Conservation (phyloP, 64 coral and sea anemone genomes). For the Dendrophyllia cribrosa region DNA sequence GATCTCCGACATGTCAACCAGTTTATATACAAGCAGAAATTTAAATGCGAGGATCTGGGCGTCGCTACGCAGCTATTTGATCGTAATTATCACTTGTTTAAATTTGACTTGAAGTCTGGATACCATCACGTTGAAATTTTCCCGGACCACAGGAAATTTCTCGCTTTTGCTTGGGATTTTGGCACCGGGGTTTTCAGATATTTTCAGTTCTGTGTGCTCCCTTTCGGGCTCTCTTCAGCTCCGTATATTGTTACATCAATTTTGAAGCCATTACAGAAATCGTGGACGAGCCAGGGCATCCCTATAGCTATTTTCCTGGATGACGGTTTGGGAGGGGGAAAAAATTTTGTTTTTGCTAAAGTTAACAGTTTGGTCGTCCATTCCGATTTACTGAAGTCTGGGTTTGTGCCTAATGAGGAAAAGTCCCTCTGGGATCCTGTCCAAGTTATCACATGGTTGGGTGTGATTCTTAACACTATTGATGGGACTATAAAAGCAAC, state of each 20-base stretch:
- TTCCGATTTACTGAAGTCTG: too few relatives aligned
- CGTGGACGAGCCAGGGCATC: background rate
- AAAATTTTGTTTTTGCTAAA: too few relatives aligned
- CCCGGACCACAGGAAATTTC: background rate
- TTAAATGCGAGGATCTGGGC: conserved; percentile 10
- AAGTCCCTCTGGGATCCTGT: conserved; percentile 24
- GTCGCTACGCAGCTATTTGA: background rate
- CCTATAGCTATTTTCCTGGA: conserved; percentile 35
- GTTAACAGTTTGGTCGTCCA: too few relatives aligned
- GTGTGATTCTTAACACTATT: conserved; percentile 20
- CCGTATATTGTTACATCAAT: conserved; percentile 9
- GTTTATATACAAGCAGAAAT: conserved; percentile 29
- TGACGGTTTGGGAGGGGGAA: too few relatives aligned
- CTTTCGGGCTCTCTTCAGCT: too few relatives aligned
- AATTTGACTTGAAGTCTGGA: background rate
- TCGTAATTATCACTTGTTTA: background rate
- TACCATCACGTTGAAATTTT: conserved; percentile 25
- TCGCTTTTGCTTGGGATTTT: conserved; percentile 56
- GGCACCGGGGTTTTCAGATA: background rate
- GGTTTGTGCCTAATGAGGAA: too few relatives aligned
- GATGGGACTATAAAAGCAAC: conserved; percentile 14
- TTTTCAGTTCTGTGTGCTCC: too few relatives aligned
- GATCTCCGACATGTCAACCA: conserved; percentile 22
- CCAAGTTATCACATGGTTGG: conserved; percentile 44
- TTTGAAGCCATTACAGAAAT: background rate